A percentile compares a stretch with the other conserved stretches of the same genome.
phyloP scores from a whole-genome alignment of 2,797 vertebrate genomes.

The Geotrypetes seraphini region DNA sequence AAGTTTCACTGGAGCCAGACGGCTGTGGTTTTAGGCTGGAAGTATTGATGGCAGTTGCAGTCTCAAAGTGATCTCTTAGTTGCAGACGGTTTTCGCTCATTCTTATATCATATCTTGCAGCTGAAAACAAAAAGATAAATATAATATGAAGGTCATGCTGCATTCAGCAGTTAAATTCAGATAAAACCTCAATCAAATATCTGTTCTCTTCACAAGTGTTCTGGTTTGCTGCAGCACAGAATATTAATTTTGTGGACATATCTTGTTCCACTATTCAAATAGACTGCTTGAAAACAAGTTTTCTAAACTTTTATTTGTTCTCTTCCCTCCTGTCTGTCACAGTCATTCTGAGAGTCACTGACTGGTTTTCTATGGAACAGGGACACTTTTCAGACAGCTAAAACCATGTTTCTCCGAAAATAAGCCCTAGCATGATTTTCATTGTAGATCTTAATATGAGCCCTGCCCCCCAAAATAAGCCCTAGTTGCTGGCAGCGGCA shows the following conservation, averaged over 20 bases:
- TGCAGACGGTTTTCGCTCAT: constrained; percentile 22
- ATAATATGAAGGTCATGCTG: too few relatives aligned
- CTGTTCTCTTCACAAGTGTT: neutral
- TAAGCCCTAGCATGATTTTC: too few relatives aligned
- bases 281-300: neutral
- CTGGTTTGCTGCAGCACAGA: too few relatives aligned
- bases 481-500: too few relatives aligned
- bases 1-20: constrained; percentile 29
- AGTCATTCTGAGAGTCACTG: too few relatives aligned
- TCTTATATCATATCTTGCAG: constrained; percentile 41
- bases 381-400: too few relatives aligned
- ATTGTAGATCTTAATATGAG: too few relatives aligned
- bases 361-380: too few relatives aligned
- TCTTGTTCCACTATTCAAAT: neutral
- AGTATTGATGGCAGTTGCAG: constrained; percentile 22
- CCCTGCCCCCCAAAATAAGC: too few relatives aligned
- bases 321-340: neutral
- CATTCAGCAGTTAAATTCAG: too few relatives aligned
- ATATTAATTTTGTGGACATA: too few relatives aligned
- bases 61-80: constrained; percentile 31
- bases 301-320: neutral
- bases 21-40: constrained; percentile 26
- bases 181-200: neutral
- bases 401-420: too few relatives aligned
- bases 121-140: constrained; percentile 26